Conservation (phyloP, 1,140 invertebrate species). For the Maniola jurtina region DNA sequence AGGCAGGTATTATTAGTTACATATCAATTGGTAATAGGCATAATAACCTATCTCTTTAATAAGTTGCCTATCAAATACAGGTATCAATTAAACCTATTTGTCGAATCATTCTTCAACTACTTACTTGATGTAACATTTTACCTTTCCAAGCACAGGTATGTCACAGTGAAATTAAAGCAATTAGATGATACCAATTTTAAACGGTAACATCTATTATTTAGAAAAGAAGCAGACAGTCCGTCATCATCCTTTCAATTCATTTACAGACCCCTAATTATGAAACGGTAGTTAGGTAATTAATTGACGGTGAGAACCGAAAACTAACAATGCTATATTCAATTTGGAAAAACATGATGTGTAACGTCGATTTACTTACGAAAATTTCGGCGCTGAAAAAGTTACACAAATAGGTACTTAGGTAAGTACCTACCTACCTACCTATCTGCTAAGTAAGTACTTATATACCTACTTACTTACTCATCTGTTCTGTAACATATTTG, state of each 20-base stretch:
- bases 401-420: not conserved
- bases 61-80: not conserved
- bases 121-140: not conserved
- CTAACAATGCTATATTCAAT: constrained; percentile 45
- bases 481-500: no score
- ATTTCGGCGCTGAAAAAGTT: constrained; percentile 2
- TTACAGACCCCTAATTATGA: constrained; percentile 62
- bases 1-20: not conserved
- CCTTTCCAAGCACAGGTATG: constrained; percentile 6
- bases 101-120: not conserved
- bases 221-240: constrained; percentile 43
- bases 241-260: constrained; percentile 66
- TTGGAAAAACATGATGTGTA: constrained; percentile 42
- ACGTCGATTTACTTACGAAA: constrained; percentile 29
- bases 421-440: no score
- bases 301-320: constrained; percentile 68
- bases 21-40: not conserved
- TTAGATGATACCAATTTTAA: constrained; percentile 32
- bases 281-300: constrained; percentile 68
- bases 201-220: constrained; percentile 60
- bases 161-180: constrained; percentile 12
- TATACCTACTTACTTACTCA: no score
- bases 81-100: not conserved
- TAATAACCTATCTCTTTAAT: constrained; percentile 2
- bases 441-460: no score